These are phyloP conservation scores for Omphaloscelis lunosa DNA, from an alignment of 2,888 invertebrate genomes.

Conservation along the genomic window DNA sequence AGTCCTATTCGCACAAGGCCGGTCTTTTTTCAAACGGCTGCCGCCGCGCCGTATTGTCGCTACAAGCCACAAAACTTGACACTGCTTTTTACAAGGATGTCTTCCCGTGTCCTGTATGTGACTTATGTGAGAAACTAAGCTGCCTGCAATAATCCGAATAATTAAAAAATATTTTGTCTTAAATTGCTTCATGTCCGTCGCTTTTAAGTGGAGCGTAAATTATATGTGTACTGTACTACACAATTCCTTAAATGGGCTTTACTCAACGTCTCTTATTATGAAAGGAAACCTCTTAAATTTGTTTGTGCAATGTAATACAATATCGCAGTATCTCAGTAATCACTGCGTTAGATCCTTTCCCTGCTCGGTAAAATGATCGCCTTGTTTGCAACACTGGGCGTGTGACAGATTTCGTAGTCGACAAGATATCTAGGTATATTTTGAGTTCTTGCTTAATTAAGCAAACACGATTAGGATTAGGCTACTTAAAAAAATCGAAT, in stretches of 20 bases:
- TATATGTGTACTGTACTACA: slow-evolving; percentile 55
- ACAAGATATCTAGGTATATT: slow-evolving; percentile 22
- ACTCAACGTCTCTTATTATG: slow-evolving; percentile 68
- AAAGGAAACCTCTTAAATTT: slow-evolving; percentile 73
- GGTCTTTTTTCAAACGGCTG: too few relatives aligned
- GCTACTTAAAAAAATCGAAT: too few relatives aligned
- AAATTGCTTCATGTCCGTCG: slow-evolving; percentile 46
- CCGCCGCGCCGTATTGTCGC: too few relatives aligned
- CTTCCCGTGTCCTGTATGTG: too few relatives aligned
- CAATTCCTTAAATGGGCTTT: slow-evolving; percentile 64
- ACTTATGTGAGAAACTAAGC: neutral
- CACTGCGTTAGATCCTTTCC: slow-evolving; percentile 73
- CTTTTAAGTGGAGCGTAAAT: slow-evolving; percentile 61
- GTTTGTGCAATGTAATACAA: slow-evolving; percentile 78
- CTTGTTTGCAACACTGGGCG: slow-evolving; percentile 72
- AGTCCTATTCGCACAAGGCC: too few relatives aligned
- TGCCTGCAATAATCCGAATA: slow-evolving; percentile 22
- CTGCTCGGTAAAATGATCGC: slow-evolving; percentile 73
- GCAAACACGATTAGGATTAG: too few relatives aligned
- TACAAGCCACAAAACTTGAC: too few relatives aligned
- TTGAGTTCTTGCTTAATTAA: too few relatives aligned
- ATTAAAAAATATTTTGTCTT: slow-evolving; percentile 12
- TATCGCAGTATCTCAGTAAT: slow-evolving; percentile 70
- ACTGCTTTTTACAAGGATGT: too few relatives aligned
- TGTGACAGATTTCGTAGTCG: slow-evolving; percentile 64